Percentiles rank a stretch among this genome's conserved stretches.
Conservation (phyloP, 2,797 vertebrate genomes). For the Sphaeramia orbicularis region DNA sequence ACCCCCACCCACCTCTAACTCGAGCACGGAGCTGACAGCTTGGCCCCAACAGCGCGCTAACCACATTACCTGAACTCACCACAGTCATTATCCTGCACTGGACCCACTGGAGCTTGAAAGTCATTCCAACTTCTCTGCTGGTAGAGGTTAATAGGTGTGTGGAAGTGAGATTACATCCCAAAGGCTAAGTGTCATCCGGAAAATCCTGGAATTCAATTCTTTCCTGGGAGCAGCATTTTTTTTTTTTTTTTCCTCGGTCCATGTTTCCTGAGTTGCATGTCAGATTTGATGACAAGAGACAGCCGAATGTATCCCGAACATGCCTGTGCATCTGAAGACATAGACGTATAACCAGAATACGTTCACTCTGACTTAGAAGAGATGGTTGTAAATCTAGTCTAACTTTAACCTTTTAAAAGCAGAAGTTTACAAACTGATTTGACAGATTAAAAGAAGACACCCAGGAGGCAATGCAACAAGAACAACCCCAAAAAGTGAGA, state of each 20-base stretch:
- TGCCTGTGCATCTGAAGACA: constrained; percentile 42
- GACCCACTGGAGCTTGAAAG: constrained; percentile 79
- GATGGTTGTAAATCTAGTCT: constrained; percentile 4
- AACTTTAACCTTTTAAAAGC: neutral
- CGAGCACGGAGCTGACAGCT: constrained; percentile 75
- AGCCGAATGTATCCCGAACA: constrained; percentile 57
- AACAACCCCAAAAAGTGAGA: too few species aligned
- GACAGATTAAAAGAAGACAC: too few species aligned
- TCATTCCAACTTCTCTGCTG: constrained; percentile 75
- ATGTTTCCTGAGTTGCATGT: constrained; percentile 53
- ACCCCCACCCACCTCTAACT: constrained; percentile 42
- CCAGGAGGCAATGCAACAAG: too few species aligned
- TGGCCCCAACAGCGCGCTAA: constrained; percentile 74
- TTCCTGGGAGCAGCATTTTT: constrained; percentile 44
- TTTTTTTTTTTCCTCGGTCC: constrained; percentile 40
- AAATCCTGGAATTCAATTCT: constrained; percentile 68
- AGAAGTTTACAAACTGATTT: too few species aligned
- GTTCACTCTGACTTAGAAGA: constrained; percentile 16
- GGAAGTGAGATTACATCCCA: constrained; percentile 72
- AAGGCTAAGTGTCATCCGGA: constrained; percentile 52
- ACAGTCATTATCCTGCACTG: constrained; percentile 77
- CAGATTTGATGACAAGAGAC: constrained; percentile 70
- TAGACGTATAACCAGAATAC: constrained; percentile 7
- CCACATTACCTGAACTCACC: constrained; percentile 82
- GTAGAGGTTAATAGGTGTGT: constrained; percentile 75